phyloP scores from a whole-genome alignment of 1,140 invertebrate species.

The Papilio helenus region DNA sequence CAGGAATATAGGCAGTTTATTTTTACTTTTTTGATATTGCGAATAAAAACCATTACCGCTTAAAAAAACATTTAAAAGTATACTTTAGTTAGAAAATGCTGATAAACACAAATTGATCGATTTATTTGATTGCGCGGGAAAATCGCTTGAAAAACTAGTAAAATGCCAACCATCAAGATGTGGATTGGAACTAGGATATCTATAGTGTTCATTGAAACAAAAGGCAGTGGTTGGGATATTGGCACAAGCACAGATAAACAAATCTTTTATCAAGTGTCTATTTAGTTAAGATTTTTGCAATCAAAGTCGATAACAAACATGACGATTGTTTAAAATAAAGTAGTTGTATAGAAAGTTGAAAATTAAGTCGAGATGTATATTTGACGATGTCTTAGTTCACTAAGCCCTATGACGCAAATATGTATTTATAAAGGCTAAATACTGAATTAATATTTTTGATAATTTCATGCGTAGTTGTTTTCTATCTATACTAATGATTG shows the following conservation, averaged over 20 bases:
- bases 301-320: slow-evolving; percentile 17
- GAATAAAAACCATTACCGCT: too few species aligned
- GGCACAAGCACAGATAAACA: background rate
- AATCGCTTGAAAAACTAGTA: background rate
- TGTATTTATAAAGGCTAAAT: background rate
- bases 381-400: background rate
- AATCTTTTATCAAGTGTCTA: slow-evolving; percentile 6
- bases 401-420: slow-evolving; percentile 19
- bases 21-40: too few species aligned
- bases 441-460: background rate
- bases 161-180: too few species aligned
- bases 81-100: too few species aligned
- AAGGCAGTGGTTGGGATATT: background rate
- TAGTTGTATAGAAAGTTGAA: slow-evolving; percentile 7
- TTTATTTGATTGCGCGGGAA: background rate
- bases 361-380: slow-evolving; percentile 8
- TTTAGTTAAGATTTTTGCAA: slow-evolving; percentile 22
- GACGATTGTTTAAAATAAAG: slow-evolving; percentile 4
- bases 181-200: background rate
- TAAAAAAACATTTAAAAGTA: too few species aligned
- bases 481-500: background rate
- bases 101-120: background rate
- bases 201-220: background rate
- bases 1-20: too few species aligned
- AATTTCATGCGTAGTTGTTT: slow-evolving; percentile 12